Conservation (phyloP, 1,140 invertebrate species). For the Andrena cerasifolii region DNA sequence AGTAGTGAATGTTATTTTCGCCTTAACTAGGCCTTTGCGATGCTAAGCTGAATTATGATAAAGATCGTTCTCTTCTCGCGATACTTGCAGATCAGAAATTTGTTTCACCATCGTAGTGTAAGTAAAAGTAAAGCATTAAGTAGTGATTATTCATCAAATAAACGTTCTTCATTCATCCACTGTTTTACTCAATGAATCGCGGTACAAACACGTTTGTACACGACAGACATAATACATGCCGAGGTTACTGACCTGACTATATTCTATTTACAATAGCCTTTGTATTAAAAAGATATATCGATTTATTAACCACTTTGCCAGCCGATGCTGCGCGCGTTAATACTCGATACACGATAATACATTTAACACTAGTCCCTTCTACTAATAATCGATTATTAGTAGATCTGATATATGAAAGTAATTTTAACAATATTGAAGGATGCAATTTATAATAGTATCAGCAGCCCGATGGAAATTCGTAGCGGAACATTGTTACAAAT, state of each 20-base stretch:
- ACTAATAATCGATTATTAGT: conserved; percentile 53
- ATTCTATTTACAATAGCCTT: conserved; percentile 46
- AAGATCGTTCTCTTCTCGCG: background rate
- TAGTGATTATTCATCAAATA: conserved; percentile 28
- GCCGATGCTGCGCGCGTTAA: conserved; percentile 28
- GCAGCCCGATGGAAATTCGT: conserved; percentile 37
- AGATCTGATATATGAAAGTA: conserved; percentile 54
- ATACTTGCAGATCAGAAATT: conserved; percentile 7
- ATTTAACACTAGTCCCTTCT: conserved; percentile 36
- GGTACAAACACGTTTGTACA: conserved; percentile 45
- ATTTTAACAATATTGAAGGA: conserved; percentile 41
- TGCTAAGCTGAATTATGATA: conserved; percentile 14
- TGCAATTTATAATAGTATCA: conserved; percentile 38
- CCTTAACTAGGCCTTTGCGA: conserved; percentile 14
- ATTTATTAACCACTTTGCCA: conserved; percentile 35
- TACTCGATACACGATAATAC: conserved; percentile 43
- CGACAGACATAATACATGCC: conserved; percentile 33
- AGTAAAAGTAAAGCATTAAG: conserved; percentile 40
- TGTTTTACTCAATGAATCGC: conserved; percentile 1
- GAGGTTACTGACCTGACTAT: conserved; percentile 42
- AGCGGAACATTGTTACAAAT: conserved; percentile 55
- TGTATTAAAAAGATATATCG: conserved; percentile 49
- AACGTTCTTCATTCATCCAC: conserved; percentile 18
- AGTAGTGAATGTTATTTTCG: conserved; percentile 16
- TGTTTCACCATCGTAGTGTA: background rate